Base-by-base conservation (phyloP, 2,888 invertebrate species). In the Keiferia lycopersicella region DNA sequence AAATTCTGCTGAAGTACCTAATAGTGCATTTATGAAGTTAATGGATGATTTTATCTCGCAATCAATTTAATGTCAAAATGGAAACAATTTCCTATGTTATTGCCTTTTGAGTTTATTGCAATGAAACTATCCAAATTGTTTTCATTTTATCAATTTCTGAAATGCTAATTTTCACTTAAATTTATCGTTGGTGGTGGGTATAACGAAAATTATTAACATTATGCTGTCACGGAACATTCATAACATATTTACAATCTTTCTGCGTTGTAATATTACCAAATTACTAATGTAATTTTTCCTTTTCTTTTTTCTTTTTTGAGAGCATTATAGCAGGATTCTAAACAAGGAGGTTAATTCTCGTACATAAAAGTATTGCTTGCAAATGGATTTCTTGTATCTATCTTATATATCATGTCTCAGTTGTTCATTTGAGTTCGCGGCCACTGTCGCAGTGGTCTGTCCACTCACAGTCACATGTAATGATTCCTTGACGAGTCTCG, bases 401-500 rank as follows among this genome's bases (percentile, higher is more conserved):
- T 79, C 68, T 71, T n/a, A n/a, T n/a, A n/a, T 71, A 81, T 84
- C 80, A 86, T 83, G 75, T 83, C 83, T 84, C 81, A 74, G 75
- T 78, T 79, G 75, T 22, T 78, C 74, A 78, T 77, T 76, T 80
- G 78, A 72, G 81, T 80, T 78, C 80, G 83, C 73, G 75, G 76
- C 76, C 83, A 82, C 82, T 77, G 70, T 75, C 65, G 10, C 70
- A 74, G 81, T 83, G 84, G 75, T 79, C 75, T 80, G 80, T 82
- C 92, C 94, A 94, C 94, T 94, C 94, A 94, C 94, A 93, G 93
- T 93, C 94, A 94, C 94, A 94, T 94, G 94, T 94, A 94, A 93
- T 94, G 94, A 94, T 94, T 93, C 83, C 70, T 85, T 83, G 82
- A 78, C 80, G 85, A 78, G 81, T 81, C 76, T 67, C 69, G 80